Evolutionary conservation across 2,113 vertebrate genomes (phyloP).

Genomic region (Columbina picui): DNA sequence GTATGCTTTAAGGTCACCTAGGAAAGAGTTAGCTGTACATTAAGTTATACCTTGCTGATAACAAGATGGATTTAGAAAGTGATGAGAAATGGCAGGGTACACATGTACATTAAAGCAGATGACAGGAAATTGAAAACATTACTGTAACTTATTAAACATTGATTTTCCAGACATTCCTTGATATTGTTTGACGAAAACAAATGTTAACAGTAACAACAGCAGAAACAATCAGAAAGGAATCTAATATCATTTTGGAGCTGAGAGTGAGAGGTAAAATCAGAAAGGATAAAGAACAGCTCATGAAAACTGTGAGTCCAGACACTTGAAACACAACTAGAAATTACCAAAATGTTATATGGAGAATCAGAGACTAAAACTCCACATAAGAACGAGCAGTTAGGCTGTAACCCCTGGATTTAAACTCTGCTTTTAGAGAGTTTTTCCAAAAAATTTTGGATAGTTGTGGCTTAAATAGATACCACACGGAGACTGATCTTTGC

Average conservation of each 20-base stretch:
- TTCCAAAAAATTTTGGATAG: not conserved
- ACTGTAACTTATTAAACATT: conserved; percentile 72
- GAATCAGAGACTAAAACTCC: not conserved
- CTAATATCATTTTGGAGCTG: not conserved
- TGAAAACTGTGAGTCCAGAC: not conserved
- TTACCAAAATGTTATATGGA: not conserved
- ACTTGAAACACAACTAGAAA: not conserved
- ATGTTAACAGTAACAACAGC: conserved; percentile 43
- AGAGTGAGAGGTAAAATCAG: not conserved
- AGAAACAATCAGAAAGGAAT: not conserved
- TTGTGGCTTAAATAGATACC: not conserved
- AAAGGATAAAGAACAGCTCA: not conserved
- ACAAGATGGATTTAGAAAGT: conserved; percentile 68
- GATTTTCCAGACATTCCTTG: conserved; percentile 69
- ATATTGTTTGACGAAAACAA: conserved; percentile 67
- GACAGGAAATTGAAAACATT: conserved; percentile 74
- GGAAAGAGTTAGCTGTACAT: conserved; percentile 61
- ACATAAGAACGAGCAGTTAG: not conserved
- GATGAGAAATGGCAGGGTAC: conserved; percentile 65
- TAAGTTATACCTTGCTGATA: conserved; percentile 68
- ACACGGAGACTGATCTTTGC: not conserved
- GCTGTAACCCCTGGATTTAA: not conserved
- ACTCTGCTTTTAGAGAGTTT: not conserved
- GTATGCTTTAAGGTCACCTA: conserved; percentile 58
- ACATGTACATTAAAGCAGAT: conserved; percentile 64